Percentiles rank a stretch among this genome's conserved stretches.
These are phyloP conservation scores for Polymixis lichenea DNA, from an alignment of 2,888 invertebrate species.

Conservation along the genomic window DNA sequence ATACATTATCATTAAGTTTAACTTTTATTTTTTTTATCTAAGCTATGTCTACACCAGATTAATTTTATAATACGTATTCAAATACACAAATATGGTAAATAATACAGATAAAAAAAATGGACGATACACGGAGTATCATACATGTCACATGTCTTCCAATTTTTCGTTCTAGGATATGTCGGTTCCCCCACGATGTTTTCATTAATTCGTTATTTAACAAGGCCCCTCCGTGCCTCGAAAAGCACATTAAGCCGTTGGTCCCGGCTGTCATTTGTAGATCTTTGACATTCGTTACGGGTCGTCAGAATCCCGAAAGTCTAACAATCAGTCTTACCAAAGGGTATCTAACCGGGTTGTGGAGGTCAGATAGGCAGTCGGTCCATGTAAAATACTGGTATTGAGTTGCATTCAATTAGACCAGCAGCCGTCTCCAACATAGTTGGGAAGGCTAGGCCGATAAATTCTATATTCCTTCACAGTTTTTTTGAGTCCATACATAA, in stretches of 20 bases:
- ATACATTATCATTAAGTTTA: slow-evolving; percentile 1
- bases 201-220: background rate
- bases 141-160: background rate
- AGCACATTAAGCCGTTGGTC: background rate
- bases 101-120: background rate
- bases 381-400: background rate
- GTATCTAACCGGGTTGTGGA: background rate
- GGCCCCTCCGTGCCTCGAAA: background rate
- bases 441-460: background rate
- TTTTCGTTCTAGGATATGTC: background rate
- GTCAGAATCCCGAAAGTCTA: background rate
- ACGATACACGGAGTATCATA: no score
- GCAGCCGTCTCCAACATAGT: background rate
- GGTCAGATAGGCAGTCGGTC: background rate
- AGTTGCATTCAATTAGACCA: background rate
- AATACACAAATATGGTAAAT: slow-evolving; percentile 38
- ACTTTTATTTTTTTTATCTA: background rate
- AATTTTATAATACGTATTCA: background rate
- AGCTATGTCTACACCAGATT: slow-evolving; percentile 51
- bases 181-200: background rate
- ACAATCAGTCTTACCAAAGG: background rate
- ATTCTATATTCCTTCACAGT: background rate
- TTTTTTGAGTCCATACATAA: background rate
- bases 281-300: background rate
- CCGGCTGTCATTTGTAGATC: background rate